Percentiles rank a stretch among this genome's conserved stretches.
These are phyloP conservation scores for Cephus pulcher DNA, from an alignment of 2,888 invertebrate genomes.

Conservation along the genomic window DNA sequence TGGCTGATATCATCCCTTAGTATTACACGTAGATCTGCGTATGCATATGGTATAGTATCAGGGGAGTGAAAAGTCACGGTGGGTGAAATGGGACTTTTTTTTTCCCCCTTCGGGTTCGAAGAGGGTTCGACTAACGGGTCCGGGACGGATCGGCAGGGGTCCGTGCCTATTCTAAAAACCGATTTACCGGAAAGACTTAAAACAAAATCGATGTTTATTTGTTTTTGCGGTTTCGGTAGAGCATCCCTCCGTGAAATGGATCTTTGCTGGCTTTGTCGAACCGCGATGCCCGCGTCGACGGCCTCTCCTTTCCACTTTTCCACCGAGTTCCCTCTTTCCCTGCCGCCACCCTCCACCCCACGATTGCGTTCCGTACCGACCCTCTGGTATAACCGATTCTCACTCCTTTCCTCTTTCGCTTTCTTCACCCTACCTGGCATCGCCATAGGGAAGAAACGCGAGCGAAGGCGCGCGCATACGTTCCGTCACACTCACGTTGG, in stretches of 20 bases:
- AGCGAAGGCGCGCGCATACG: not conserved
- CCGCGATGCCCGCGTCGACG: not conserved
- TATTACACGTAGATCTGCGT: not conserved
- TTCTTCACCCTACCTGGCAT: not conserved
- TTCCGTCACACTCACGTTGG: conserved; percentile 26
- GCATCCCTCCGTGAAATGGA: conserved; percentile 56
- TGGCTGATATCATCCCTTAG: not conserved
- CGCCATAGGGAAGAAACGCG: not conserved
- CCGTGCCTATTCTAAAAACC: conserved; percentile 7
- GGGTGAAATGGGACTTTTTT: not conserved
- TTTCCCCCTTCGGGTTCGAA: not conserved
- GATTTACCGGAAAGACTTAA: conserved; percentile 40
- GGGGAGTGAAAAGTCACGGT: not conserved
- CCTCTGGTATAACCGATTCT: not conserved
- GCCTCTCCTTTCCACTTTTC: conserved; percentile 24
- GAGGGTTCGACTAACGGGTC: not conserved
- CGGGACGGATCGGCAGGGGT: not conserved
- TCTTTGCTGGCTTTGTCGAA: conserved; percentile 19
- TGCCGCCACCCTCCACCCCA: conserved; percentile 17
- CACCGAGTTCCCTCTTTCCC: conserved; percentile 26
- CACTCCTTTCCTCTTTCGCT: conserved; percentile 22
- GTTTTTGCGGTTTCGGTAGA: conserved; percentile 51
- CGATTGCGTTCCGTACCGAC: conserved; percentile 3
- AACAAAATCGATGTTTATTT: conserved; percentile 55
- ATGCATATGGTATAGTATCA: not conserved